Evolutionary conservation across 1,140 invertebrate species (phyloP), one percentile per base, ranked within the genome.

Genomic region (Pseudomyrmex dendroicus): DNA sequence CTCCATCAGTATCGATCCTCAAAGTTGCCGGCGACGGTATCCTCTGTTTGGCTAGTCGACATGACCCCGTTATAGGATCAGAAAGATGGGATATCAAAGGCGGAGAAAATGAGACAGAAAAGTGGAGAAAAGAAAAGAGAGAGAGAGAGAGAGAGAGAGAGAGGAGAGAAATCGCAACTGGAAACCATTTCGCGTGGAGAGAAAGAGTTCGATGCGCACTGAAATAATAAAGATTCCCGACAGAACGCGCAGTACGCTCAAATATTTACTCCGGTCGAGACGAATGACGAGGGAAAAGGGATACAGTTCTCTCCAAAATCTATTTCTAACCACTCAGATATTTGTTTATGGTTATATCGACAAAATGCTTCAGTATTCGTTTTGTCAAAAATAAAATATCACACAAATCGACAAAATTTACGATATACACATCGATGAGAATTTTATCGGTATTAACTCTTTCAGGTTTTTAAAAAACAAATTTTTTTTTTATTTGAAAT

Each of bases 201-300:
- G 48, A 10, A 50, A 48, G 54, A 35, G 67, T 80, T 82, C 52
- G 70, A 77, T 83, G 67, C 63, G 59, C 59, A 48, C 15, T 74
- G 73, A 85, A 89, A 89, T 86, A 89, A 89, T 89, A 87, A 89
- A 87, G 83, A 76, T 86, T 82, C 59, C 56, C 56, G 48, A 35
- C 22, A 50, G 25, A 52, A 2, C 25, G n/a, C 50, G 54, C 20
- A 44, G 4, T 15, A 44, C 74, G n/a, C 62, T 72, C 63, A 87
- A 87, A 87, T 87, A 87, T 87, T 87, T 80, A 63, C 70, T 57
- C 20, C 74, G 25, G 56, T 78, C 50, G 22, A 57, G 59, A 7
- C 17, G 35, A 9, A 2, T 25, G 17, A 35, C 9, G 35, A 68
- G 25, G 1, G 2, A 9, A 17, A 17, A 57, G 10, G 22, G 44